These are phyloP conservation scores for Prosapia bicincta DNA, from an alignment of 2,888 invertebrate genomes.

Conservation along the genomic window DNA sequence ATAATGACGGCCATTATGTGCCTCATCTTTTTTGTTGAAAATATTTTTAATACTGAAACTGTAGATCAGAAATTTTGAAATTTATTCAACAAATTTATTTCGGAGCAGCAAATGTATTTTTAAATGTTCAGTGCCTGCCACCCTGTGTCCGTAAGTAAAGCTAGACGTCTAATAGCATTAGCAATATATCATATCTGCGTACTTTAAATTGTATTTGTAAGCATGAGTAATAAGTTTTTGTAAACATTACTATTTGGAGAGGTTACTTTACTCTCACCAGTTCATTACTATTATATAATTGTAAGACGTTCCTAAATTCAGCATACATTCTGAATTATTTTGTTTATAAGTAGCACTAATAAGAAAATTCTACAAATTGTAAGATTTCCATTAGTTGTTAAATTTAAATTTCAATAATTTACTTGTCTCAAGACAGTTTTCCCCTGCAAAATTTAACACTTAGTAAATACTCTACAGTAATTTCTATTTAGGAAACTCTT, in stretches of 20 bases:
- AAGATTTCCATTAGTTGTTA: too few relatives aligned
- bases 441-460: too few relatives aligned
- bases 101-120: background rate
- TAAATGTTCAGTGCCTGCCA: background rate
- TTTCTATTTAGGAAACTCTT: too few relatives aligned
- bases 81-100: background rate
- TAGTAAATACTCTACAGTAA: too few relatives aligned
- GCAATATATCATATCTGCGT: background rate
- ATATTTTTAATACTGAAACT: constrained; percentile 6
- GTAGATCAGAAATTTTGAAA: constrained; percentile 16
- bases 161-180: background rate
- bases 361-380: too few relatives aligned
- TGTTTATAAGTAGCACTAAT: too few relatives aligned
- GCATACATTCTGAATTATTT: background rate
- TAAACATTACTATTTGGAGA: background rate
- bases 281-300: background rate
- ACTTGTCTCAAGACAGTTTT: too few relatives aligned
- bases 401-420: too few relatives aligned
- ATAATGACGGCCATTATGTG: constrained; percentile 17
- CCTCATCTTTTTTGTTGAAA: constrained; percentile 10
- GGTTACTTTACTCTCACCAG: background rate
- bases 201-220: background rate
- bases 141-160: background rate
- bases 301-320: background rate
- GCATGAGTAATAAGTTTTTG: background rate